A percentile compares a stretch with the other conserved stretches of the same genome.
These are phyloP conservation scores for Catagonus wagneri DNA, from an alignment of 2,113 vertebrate genomes.

Conservation along the genomic window DNA sequence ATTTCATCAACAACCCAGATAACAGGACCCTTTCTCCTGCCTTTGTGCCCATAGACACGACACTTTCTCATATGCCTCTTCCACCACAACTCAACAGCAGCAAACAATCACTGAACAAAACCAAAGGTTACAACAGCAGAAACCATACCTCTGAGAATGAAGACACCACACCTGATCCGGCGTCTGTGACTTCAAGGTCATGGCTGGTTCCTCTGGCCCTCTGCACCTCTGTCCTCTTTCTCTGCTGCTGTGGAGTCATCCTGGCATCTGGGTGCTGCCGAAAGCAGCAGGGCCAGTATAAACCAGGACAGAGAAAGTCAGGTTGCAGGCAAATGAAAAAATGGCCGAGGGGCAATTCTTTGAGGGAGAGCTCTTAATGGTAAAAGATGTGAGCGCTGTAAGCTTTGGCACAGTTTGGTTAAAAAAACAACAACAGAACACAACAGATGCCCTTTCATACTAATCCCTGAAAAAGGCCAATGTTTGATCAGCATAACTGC, in stretches of 20 bases:
- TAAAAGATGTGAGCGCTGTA: background rate
- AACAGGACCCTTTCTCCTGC: conserved; percentile 61
- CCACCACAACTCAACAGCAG: conserved; percentile 84
- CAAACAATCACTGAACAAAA: conserved; percentile 90
- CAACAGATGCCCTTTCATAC: background rate
- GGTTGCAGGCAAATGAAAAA: conserved; percentile 76
- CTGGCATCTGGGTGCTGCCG: conserved; percentile 86
- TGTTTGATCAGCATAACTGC: background rate
- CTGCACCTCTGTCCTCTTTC: conserved; percentile 86
- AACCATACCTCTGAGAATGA: conserved; percentile 85
- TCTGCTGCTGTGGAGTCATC: conserved; percentile 90
- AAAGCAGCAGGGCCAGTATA: conserved; percentile 89
- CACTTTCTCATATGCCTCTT: conserved; percentile 57
- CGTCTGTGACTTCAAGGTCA: conserved; percentile 79
- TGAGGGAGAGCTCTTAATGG: conserved; percentile 84
- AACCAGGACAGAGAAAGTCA: conserved; percentile 85
- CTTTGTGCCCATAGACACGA: background rate
- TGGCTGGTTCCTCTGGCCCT: conserved; percentile 88
- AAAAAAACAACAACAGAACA: background rate
- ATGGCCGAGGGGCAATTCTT: conserved; percentile 83
- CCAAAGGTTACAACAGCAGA: conserved; percentile 87
- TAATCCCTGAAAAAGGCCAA: background rate
- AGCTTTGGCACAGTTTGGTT: background rate
- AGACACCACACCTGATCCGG: conserved; percentile 78
- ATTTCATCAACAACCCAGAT: background rate